Conservation (phyloP, 1,140 invertebrate species). For the Drosophila sproati region DNA sequence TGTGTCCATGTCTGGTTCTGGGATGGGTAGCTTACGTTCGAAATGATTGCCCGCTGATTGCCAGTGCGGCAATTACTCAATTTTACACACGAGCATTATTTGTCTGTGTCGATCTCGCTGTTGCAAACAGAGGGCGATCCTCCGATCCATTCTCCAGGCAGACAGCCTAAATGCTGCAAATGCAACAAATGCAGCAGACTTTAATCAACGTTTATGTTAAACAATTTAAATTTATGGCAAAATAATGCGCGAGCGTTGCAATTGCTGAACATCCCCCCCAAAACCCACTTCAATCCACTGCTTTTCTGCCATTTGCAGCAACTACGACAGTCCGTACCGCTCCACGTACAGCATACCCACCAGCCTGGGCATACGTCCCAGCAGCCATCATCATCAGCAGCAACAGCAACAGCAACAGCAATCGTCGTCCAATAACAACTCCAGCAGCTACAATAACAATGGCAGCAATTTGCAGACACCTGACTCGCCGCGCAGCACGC, state of each 20-base stretch:
- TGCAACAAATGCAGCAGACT: constrained; percentile 58
- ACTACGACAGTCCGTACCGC: constrained; percentile 85
- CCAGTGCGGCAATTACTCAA: constrained; percentile 80
- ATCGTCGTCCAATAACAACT: constrained; percentile 64
- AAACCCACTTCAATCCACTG: constrained; percentile 1
- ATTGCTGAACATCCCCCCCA: constrained; percentile 61
- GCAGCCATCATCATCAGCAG: constrained; percentile 57
- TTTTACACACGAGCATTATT: constrained; percentile 83
- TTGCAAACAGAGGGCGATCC: constrained; percentile 15
- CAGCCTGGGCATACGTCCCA: constrained; percentile 77
- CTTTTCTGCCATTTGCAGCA: constrained; percentile 55
- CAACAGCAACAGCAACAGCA: constrained; percentile 62
- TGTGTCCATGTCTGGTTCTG: constrained; percentile 4
- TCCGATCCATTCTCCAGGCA: constrained; percentile 1
- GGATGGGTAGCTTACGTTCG: constrained; percentile 28
- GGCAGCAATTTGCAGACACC: constrained; percentile 74
- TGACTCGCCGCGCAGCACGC: constrained; percentile 91
- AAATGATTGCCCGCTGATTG: constrained; percentile 83
- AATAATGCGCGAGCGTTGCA: constrained; percentile 74
- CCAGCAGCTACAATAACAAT: constrained; percentile 80
- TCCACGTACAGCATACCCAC: constrained; percentile 85
- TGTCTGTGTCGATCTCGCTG: constrained; percentile 73
- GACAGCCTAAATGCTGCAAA: constrained; percentile 65
- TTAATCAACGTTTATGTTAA: constrained; percentile 84
- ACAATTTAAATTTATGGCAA: constrained; percentile 84